phyloP scores from a whole-genome alignment of 2,113 vertebrate genomes.

The Myotis brandtii region DNA sequence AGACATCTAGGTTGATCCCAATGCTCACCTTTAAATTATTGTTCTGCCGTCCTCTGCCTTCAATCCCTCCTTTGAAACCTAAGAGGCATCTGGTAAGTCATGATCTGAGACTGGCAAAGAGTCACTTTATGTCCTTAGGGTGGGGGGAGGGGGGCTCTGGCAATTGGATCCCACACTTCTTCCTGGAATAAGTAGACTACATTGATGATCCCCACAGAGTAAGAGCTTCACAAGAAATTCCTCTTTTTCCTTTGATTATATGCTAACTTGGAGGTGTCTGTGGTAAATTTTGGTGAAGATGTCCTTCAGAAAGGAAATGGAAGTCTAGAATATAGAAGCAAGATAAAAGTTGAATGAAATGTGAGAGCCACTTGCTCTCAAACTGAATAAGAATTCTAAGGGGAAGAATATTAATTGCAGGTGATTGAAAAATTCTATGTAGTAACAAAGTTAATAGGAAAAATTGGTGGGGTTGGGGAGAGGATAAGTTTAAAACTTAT shows the following conservation, averaged over 20 bases:
- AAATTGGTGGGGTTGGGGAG: not conserved
- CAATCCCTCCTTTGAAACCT: not conserved
- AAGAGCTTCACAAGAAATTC: not conserved
- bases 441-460: conserved; percentile 15
- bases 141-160: not conserved
- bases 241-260: not conserved
- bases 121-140: not conserved
- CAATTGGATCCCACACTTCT: not conserved
- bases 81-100: not conserved
- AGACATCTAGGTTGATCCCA: not conserved
- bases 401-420: conserved; percentile 16
- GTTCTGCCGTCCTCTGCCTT: not conserved
- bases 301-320: not conserved
- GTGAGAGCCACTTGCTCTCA: not conserved
- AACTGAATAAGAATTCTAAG: not conserved
- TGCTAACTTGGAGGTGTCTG: not conserved
- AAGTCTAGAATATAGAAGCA: not conserved
- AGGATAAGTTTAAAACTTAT: not conserved
- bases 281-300: not conserved
- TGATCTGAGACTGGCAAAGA: not conserved
- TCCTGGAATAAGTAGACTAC: not conserved
- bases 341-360: conserved; percentile 6
- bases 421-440: not conserved
- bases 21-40: not conserved
- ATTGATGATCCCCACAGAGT: not conserved